Evolutionary conservation across 2,888 invertebrate genomes (phyloP), one percentile per base, ranked within the genome.

Genomic region (Plemyria rubiginata): DNA sequence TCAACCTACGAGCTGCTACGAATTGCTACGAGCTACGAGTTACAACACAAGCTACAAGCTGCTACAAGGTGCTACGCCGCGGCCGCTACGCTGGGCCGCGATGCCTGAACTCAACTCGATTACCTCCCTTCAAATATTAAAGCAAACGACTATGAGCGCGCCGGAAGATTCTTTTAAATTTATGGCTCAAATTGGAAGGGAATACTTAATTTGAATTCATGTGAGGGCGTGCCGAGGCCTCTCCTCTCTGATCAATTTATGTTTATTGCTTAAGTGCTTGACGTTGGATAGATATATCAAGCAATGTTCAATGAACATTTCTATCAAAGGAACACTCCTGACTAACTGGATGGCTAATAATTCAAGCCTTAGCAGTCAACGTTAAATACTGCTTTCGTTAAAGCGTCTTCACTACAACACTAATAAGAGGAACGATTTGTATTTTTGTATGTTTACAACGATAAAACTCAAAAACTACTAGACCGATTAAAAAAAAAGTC

Each of bases 41-140:
- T 13, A n/a, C n/a, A n/a, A n/a, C n/a, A n/a, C 15, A 43, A 15
- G 7, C 7, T 43, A 13, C 15, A 7, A 15, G 43, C 0, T 2
- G 2, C 45, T 16, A 9, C 45, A n/a, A 8, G 16, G 1, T 1
- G 16, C 45, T 15, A 15, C 15, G 15, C 43, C 15, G 13, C 5
- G 15, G n/a, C 41, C 6, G 6, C 43, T 15, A 8, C 43, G 6
- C 12, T 12, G 38, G 7, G 7, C 40, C 29, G 38, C 43, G 56
- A 22, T 53, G 46, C 62, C 29, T 16, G 22, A 57, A 67, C 66
- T 66, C 67, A 57, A 67, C 66, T 66, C 67, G 67, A 62, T 67
- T 64, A 65, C 67, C 58, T 16, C 66, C 67, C 60, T 66, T 68
- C 58, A 70, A 66, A 68, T 68, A 70, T 68, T 67, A 63, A 68